These are phyloP conservation scores for Merodon equestris DNA, from an alignment of 2,888 invertebrate species.

Conservation along the genomic window DNA sequence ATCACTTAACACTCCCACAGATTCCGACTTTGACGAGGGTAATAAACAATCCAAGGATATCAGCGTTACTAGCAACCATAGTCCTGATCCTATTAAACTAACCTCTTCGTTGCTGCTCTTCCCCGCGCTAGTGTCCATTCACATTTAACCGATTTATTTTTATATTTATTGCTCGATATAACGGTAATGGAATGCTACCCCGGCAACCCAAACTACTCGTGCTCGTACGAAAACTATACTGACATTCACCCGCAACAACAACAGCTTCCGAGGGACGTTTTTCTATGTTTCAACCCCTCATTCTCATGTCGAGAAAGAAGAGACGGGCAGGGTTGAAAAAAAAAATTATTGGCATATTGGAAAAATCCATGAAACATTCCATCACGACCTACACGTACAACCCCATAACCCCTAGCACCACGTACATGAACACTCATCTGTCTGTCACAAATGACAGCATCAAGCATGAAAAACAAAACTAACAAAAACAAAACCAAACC, in stretches of 20 bases:
- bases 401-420: neutral
- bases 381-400: neutral
- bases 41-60: no score
- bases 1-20: no score
- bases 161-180: constrained; percentile 5
- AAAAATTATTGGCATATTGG: constrained; percentile 23
- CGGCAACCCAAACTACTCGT: constrained; percentile 12
- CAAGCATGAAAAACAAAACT: constrained; percentile 22
- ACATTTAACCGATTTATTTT: constrained; percentile 2
- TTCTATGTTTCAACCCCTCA: constrained; percentile 8
- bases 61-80: no score
- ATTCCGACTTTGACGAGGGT: no score
- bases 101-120: neutral
- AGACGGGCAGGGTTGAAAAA: constrained; percentile 1
- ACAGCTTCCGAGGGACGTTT: constrained; percentile 27
- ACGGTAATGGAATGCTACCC: no score
- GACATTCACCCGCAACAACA: constrained; percentile 34
- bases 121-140: neutral
- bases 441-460: constrained; percentile 22
- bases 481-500: neutral
- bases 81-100: no score
- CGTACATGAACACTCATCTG: neutral
- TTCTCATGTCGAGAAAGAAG: no score
- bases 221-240: constrained; percentile 39
- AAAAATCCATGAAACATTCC: neutral